Conservation (phyloP, 2,113 vertebrate species). For the Pseudorectes ferrugineus region DNA sequence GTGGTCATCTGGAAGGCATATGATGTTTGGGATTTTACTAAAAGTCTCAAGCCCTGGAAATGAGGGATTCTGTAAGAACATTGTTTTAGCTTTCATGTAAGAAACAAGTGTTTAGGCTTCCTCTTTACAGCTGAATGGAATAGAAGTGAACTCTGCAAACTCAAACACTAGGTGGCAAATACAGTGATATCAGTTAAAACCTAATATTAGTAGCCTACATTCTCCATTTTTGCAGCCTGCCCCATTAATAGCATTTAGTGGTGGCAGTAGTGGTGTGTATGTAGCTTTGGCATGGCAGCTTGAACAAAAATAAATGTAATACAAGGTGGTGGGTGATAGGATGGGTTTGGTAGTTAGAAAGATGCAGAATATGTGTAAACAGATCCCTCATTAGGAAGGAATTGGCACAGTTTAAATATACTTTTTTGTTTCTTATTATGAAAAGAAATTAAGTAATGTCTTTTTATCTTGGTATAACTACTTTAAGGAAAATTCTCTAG, state of each 20-base stretch:
- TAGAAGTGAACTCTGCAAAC: not conserved
- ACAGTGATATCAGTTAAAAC: not conserved
- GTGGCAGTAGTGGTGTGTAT: not conserved
- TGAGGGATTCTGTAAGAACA: not conserved
- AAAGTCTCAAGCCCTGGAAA: not conserved
- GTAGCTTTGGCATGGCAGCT: not conserved
- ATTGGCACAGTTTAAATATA: not conserved
- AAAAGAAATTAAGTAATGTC: not conserved
- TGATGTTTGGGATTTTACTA: not conserved
- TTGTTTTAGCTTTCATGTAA: not conserved
- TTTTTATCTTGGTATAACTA: not conserved
- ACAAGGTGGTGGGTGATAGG: not conserved
- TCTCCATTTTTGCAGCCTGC: not conserved
- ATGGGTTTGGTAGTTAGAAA: not conserved
- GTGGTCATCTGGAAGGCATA: not conserved
- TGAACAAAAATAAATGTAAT: not conserved
- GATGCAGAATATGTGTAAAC: not conserved
- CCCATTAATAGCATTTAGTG: not conserved
- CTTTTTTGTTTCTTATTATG: not conserved
- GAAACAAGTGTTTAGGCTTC: not conserved
- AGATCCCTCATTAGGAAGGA: not conserved
- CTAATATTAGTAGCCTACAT: accelerated
- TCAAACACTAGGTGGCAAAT: not conserved
- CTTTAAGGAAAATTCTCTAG: not conserved
- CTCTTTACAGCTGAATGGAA: not conserved